Conservation (phyloP, 2,113 vertebrate species). For the Ptyas mucosa region DNA sequence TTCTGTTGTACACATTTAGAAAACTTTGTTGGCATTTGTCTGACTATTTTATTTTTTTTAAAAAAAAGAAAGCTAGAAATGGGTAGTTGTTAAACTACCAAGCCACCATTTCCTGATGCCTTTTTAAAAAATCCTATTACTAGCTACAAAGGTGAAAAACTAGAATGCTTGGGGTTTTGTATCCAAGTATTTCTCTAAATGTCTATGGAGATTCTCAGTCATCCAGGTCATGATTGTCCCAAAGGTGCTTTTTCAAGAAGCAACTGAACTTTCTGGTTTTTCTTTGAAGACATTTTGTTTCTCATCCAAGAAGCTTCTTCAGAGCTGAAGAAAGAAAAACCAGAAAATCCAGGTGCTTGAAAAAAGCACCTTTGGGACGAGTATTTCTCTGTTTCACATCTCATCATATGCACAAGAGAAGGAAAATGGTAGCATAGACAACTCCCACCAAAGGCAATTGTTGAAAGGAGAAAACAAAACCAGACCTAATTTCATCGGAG, state of each 20-base stretch:
- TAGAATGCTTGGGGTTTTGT: not conserved
- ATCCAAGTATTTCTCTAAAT: not conserved
- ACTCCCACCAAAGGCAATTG: not conserved
- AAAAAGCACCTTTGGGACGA: not conserved
- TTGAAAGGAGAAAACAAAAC: not conserved
- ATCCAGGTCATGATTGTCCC: too few species aligned
- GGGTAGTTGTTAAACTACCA: not conserved
- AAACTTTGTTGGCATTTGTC: not conserved
- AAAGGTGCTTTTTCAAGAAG: too few species aligned
- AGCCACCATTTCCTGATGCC: not conserved
- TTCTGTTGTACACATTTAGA: not conserved
- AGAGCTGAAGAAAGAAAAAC: too few species aligned
- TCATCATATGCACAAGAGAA: not conserved
- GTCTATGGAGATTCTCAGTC: too few species aligned
- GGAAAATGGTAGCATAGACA: not conserved
- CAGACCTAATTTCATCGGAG: not conserved
- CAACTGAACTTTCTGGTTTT: too few species aligned
- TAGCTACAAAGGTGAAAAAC: not conserved
- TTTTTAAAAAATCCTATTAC: not conserved
- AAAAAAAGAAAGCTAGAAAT: not conserved
- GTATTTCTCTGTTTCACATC: not conserved
- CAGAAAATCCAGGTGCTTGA: too few species aligned
- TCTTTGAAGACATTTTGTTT: too few species aligned
- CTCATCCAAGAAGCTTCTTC: too few species aligned
- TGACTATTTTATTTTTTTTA: not conserved